Evolutionary conservation across 2,888 invertebrate genomes (phyloP), one percentile per base, ranked within the genome.

Genomic region (Xiphydria camelus): DNA sequence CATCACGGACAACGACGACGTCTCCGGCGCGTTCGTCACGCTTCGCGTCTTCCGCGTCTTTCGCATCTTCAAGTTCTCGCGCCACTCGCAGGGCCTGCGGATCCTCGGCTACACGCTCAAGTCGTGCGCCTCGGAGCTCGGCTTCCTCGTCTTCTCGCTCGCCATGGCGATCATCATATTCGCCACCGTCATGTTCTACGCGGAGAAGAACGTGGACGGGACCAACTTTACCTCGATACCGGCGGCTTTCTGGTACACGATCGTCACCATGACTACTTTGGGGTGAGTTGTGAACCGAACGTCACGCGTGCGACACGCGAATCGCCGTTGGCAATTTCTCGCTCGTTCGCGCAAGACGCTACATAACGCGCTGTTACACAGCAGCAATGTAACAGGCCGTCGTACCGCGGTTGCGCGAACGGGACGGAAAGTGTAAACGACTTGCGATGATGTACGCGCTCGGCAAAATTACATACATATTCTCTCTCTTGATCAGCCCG

Each of bases 161-260:
- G 96, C 97, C 55, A 98, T 99, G 98, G 99, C 99, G 68, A 99
- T 99, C 77, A 98, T 99, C 70, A 99, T 99, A 72, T 99, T 99
- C 78, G 98, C 99, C 54, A 99, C 99, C 26, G 96, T 99, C 64
- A 99, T 99, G 97, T 99, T 95, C 82, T 99, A 99, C 82, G 97
- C 98, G 39, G 99, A 99, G 83, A 99, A 99, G 81, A 97, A 97
- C 77, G 97, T 95, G 59, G 88, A 88, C 67, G 89, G 90, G 66
- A 98, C 98, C 43, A 92, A 92, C 78, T 99, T 99, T 83, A 98
- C 95, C 54, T 97, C 96, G 76, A 99, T 99, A 80, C 99, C 99
- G 48, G 95, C 97, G 43, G 97, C 99, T 61, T 99, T 99, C 79
- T 99, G 99, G 99, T 99, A 99, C 82, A 99, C 99, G 73, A 99